Percentiles rank a stretch among this genome's conserved stretches.
Conservation (phyloP, 2,113 vertebrate species). For the Lamprotornis superbus region DNA sequence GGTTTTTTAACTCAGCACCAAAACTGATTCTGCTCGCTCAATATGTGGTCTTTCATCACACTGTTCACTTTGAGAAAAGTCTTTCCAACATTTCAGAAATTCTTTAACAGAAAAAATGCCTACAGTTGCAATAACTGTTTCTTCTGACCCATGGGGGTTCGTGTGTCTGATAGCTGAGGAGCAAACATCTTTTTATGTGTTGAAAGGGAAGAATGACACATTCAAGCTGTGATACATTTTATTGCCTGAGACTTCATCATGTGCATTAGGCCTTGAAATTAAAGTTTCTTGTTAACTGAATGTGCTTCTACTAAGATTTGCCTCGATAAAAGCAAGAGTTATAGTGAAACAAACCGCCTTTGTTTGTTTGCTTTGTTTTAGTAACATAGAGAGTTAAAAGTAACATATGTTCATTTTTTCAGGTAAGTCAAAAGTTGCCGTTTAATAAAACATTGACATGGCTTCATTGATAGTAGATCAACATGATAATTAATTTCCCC, state of each 20-base stretch:
- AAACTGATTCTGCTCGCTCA: background rate
- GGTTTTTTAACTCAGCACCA: background rate
- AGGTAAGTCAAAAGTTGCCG: background rate
- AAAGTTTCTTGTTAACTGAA: slow-evolving; percentile 16
- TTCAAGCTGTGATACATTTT: background rate
- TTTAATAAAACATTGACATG: background rate
- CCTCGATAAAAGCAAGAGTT: background rate
- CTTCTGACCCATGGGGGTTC: background rate
- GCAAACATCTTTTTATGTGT: background rate
- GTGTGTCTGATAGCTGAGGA: background rate
- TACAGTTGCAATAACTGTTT: background rate
- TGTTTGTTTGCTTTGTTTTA: background rate
- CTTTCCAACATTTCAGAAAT: slow-evolving; percentile 1
- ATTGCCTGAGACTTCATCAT: background rate
- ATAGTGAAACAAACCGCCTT: background rate
- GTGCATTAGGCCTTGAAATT: slow-evolving; percentile 46
- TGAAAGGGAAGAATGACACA: background rate
- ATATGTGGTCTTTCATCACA: background rate
- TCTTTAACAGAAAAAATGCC: background rate
- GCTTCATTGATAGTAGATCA: background rate
- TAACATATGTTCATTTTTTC: background rate
- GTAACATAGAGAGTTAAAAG: background rate
- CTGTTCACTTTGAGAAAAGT: slow-evolving; percentile 1
- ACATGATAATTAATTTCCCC: background rate
- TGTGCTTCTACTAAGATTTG: background rate